Evolutionary conservation across 1,140 invertebrate species (phyloP).

Genomic region (Cecropterus lyciades): DNA sequence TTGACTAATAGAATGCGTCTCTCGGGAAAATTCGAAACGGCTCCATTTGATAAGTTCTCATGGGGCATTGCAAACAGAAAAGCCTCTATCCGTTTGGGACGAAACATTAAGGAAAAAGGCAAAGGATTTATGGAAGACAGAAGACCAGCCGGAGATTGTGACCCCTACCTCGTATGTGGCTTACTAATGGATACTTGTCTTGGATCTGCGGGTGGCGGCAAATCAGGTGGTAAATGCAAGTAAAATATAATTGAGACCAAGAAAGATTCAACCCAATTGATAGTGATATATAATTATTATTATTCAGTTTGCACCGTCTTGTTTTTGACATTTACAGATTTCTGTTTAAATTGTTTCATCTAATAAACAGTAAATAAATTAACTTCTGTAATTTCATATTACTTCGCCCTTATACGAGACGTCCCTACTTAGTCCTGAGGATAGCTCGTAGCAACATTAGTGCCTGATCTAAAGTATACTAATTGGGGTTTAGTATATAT

Average conservation of each 20-base stretch:
- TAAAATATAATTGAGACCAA: slow-evolving; percentile 12
- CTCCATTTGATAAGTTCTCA: slow-evolving; percentile 93
- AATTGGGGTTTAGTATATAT: no score
- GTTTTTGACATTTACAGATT: background rate
- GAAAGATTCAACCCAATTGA: background rate
- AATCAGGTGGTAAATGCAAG: slow-evolving; percentile 36
- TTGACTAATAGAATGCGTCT: slow-evolving; percentile 93
- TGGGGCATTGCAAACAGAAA: slow-evolving; percentile 91
- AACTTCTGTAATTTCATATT: background rate
- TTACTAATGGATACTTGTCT: slow-evolving; percentile 85
- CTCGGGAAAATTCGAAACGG: slow-evolving; percentile 95
- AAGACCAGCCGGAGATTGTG: slow-evolving; percentile 96
- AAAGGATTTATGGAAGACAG: slow-evolving; percentile 97
- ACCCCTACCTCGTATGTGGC: slow-evolving; percentile 93
- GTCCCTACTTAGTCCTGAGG: no score
- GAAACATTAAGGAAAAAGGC: slow-evolving; percentile 92
- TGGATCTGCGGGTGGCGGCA: slow-evolving; percentile 43
- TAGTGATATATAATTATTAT: background rate
- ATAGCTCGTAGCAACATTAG: no score
- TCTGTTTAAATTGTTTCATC: background rate
- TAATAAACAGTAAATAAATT: slow-evolving; percentile 2
- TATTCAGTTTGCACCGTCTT: slow-evolving; percentile 3
- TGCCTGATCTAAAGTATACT: no score
- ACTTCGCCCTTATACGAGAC: no score
- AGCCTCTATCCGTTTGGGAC: slow-evolving; percentile 92